Evolutionary conservation across 2,113 vertebrate genomes (phyloP).

Genomic region (Plecotus auritus): DNA sequence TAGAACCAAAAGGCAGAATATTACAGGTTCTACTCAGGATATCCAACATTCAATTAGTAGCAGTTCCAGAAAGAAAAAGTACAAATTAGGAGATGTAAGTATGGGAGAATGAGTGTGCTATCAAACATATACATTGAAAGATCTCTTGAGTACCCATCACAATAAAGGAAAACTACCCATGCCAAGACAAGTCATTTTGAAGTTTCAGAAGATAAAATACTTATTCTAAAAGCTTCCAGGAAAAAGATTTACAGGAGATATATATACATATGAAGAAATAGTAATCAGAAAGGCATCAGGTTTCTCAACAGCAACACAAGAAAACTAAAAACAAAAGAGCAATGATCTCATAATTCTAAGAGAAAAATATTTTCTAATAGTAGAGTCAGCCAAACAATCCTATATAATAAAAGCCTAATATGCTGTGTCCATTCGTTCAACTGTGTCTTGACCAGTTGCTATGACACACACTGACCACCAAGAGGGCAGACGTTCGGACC

Average conservation of each 20-base stretch:
- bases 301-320: not conserved
- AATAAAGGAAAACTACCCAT: not conserved
- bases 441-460: too few species aligned
- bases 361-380: slow-evolving; percentile 1
- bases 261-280: not conserved
- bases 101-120: not conserved
- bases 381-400: not conserved
- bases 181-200: not conserved
- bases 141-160: not conserved
- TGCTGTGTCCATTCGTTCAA: too few species aligned
- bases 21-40: not conserved
- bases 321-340: not conserved
- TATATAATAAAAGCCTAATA: too few species aligned
- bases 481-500: too few species aligned
- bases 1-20: slow-evolving; percentile 19
- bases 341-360: not conserved
- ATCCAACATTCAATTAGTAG: not conserved
- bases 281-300: not conserved
- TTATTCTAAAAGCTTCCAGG: not conserved
- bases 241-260: not conserved
- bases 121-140: not conserved
- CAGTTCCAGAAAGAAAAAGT: not conserved
- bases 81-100: not conserved
- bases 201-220: slow-evolving; percentile 35
- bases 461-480: too few species aligned